A percentile compares a stretch with the other conserved stretches of the same genome.
Evolutionary conservation across 2,797 vertebrate genomes (phyloP).

Genomic region (Mastacembelus armatus): DNA sequence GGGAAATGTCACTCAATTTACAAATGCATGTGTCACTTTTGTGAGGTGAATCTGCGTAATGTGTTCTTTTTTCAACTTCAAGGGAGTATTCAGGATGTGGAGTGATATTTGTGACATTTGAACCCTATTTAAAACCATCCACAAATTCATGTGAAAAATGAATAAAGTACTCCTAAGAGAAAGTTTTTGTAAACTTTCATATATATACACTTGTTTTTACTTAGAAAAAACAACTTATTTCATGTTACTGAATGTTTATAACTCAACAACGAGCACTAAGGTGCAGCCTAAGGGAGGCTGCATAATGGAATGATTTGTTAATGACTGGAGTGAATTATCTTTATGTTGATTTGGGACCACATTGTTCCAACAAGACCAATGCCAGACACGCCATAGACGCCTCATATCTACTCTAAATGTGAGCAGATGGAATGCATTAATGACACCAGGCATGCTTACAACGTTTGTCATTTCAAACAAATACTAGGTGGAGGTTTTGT

Average conservation of each 20-base stretch:
- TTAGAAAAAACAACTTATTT: not conserved
- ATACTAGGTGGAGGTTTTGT: not conserved
- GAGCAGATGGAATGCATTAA: not conserved
- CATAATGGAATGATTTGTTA: not conserved
- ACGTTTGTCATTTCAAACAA: not conserved
- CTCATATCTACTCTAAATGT: not conserved
- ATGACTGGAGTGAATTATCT: not conserved
- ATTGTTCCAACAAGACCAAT: not conserved
- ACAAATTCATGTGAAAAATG: slow-evolving; percentile 12
- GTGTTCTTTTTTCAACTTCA: slow-evolving; percentile 38
- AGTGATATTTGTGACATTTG: slow-evolving; percentile 16
- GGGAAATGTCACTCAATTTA: slow-evolving; percentile 54
- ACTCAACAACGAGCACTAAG: not conserved
- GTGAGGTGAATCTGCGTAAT: slow-evolving; percentile 59
- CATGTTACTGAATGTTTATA: not conserved
- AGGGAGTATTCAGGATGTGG: slow-evolving; percentile 26
- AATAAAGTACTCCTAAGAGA: not conserved
- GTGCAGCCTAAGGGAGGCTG: not conserved
- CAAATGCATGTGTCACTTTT: slow-evolving; percentile 62
- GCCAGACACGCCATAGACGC: not conserved
- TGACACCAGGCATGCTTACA: not conserved
- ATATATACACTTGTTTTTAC: not conserved
- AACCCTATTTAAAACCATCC: slow-evolving; percentile 9
- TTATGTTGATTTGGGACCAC: not conserved
- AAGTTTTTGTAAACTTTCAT: not conserved